Conservation (phyloP, 2,113 vertebrate species). For the Globicephala melas region DNA sequence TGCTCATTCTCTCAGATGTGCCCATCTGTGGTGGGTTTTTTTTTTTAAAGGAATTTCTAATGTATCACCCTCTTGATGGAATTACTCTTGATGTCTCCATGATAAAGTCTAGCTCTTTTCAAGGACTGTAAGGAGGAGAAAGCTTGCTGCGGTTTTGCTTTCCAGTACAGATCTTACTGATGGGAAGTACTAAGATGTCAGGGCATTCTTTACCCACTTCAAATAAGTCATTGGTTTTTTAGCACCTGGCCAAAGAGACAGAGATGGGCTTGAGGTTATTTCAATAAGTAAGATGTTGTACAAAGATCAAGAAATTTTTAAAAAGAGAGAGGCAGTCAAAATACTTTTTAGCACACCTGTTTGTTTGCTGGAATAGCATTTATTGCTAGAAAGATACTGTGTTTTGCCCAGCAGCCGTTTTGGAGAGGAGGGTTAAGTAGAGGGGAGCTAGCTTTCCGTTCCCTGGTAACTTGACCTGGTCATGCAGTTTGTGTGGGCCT, state of each 20-base stretch:
- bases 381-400: not conserved
- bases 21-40: not conserved
- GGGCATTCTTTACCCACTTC: accelerated
- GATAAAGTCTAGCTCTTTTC: not conserved
- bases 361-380: not conserved
- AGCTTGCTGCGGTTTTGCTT: not conserved
- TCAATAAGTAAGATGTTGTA: not conserved
- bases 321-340: not conserved
- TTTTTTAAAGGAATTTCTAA: not conserved
- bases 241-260: not conserved
- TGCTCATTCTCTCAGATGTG: not conserved
- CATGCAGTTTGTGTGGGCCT: not conserved
- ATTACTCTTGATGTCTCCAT: not conserved
- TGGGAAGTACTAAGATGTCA: accelerated
- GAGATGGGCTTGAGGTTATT: not conserved
- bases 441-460: not conserved
- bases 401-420: not conserved
- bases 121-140: not conserved
- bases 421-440: not conserved
- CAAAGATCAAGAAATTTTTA: not conserved
- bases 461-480: not conserved
- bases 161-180: not conserved
- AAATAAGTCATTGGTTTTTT: not conserved
- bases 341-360: not conserved
- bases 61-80: not conserved